Evolutionary conservation across 2,888 invertebrate species (phyloP).

Genomic region (Hypercompe scribonia): DNA sequence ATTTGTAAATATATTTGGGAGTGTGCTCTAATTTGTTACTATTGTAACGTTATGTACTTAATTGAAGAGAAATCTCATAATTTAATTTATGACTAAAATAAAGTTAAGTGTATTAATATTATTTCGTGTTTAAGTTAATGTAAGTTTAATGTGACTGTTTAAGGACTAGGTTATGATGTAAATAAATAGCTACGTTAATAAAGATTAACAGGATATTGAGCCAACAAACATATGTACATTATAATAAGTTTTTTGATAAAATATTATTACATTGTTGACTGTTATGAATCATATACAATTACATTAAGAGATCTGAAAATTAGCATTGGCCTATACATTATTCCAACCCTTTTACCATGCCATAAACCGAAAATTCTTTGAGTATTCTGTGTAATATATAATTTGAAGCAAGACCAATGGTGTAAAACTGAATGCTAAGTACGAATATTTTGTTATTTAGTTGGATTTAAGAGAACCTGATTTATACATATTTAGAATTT

Average conservation of each 20-base stretch:
- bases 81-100: background rate
- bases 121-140: background rate
- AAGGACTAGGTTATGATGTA: conserved; percentile 6
- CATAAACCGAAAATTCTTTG: background rate
- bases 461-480: background rate
- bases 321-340: background rate
- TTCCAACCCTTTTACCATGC: background rate
- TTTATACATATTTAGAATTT: background rate
- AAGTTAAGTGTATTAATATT: background rate
- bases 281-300: conserved; percentile 2
- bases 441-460: too few species aligned
- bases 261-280: conserved; percentile 4
- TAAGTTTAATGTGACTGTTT: background rate
- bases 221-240: background rate
- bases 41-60: conserved; percentile 9
- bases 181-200: background rate
- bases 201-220: conserved; percentile 2
- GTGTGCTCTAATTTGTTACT: background rate
- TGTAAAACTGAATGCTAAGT: too few species aligned
- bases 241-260: conserved; percentile 1
- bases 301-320: background rate
- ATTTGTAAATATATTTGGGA: background rate
- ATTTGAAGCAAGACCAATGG: too few species aligned
- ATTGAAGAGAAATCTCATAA: background rate
- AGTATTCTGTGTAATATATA: background rate